Evolutionary conservation across 2,113 vertebrate genomes (phyloP), one percentile per base, ranked within the genome.

Genomic region (Halcyon malimbica): DNA sequence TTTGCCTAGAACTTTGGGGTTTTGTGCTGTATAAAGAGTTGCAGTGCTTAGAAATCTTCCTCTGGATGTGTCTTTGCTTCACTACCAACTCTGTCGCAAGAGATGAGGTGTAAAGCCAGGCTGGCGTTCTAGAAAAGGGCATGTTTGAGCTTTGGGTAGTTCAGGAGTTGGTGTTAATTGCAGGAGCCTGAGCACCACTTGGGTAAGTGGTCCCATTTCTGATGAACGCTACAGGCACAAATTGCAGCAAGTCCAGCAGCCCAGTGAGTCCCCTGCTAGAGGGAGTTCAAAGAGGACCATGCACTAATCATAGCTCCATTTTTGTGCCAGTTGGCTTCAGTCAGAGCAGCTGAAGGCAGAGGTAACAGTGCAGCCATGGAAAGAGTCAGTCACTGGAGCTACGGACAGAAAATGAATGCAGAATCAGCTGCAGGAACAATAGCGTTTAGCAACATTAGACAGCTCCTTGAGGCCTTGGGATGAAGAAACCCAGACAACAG

Each of bases 361-460:
- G 0, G 3, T 23, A 8, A 69, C 71, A 88, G 15, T 24, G 48
- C 88, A 92, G 46, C 8, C 2, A 35, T 29, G 54, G 65, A n/a
- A 50, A 51, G 42, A 86, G 71, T 62, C 85, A 18, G 10, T 68
- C 8, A 7, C 68, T 64, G 68, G 26, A 82, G 86, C 68, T 71
- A 35, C 0, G 1, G 88, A 53, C 2, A 14, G 89, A 54, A 94
- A 82, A 69, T 1, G 0, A 89, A 64, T 71, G 86, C 80, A 69
- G 59, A 50, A 82, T 82, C 73, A 82, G 87, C 86, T 82, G 81
- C 70, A 54, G 87, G 80, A 91, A 73, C 93, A 94, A 76, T 59
- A 89, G 80, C 65, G 21, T 84, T 92, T 89, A 95, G 93, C 54
- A 54, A n/a, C 0, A 0, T 57, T 8, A 62, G 79, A 37, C 57